These are phyloP conservation scores for Scartelaos histophorus DNA, from an alignment of 2,113 vertebrate species.

Conservation along the genomic window DNA sequence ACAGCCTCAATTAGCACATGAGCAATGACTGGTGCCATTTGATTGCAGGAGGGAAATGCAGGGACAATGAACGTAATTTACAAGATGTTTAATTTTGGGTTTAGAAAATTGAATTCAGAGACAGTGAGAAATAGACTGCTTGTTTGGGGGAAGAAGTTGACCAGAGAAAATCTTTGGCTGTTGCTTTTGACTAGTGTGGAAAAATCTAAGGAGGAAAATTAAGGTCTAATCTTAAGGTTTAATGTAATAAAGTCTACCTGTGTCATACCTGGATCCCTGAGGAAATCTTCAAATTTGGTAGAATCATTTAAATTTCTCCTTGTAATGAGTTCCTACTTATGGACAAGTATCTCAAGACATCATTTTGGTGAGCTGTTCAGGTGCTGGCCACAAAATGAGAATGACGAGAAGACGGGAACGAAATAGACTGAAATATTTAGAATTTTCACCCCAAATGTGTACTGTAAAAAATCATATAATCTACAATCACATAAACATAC, in stretches of 20 bases:
- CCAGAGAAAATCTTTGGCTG: background rate
- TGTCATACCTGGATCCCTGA: constrained; percentile 66
- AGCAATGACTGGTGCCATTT: constrained; percentile 64
- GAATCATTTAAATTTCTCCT: constrained; percentile 83
- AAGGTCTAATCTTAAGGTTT: constrained; percentile 63
- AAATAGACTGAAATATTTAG: background rate
- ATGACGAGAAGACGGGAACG: constrained; percentile 15
- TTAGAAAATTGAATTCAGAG: constrained; percentile 63
- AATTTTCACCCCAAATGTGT: background rate
- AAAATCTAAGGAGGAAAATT: constrained; percentile 14
- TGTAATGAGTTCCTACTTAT: constrained; percentile 79
- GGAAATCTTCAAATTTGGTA: constrained; percentile 78
- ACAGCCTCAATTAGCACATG: constrained; percentile 65
- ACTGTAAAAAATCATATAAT: too few species aligned
- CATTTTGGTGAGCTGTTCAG: constrained; percentile 66
- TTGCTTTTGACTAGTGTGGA: background rate
- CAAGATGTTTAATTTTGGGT: constrained; percentile 69
- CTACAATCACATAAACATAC: too few species aligned
- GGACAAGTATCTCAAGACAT: constrained; percentile 80
- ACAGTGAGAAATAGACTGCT: constrained; percentile 36
- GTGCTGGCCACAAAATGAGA: constrained; percentile 44
- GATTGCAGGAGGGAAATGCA: constrained; percentile 58
- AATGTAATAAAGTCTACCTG: constrained; percentile 76
- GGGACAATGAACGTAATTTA: constrained; percentile 68
- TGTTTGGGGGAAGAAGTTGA: constrained; percentile 56